phyloP scores from a whole-genome alignment of 2,797 vertebrate genomes.

The Arnoldichthys spilopterus region DNA sequence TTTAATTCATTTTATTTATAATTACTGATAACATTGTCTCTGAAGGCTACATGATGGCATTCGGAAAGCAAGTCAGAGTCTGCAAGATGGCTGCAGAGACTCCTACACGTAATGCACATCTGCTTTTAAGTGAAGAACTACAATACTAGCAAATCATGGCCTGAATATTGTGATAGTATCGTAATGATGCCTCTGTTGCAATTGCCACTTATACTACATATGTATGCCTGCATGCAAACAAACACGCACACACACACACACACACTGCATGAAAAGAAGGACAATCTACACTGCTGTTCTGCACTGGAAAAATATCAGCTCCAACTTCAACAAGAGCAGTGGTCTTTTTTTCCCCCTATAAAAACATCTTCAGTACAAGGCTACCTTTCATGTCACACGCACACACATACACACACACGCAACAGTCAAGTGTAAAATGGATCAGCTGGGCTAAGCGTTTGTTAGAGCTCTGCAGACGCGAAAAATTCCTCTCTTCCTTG shows the following conservation, averaged over 20 bases:
- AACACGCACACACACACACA: constrained; percentile 21
- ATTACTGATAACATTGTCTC: too few relatives aligned
- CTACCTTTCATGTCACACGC: constrained; percentile 56
- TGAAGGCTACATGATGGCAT: too few relatives aligned
- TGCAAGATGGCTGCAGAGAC: too few relatives aligned
- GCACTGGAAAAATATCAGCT: constrained; percentile 58
- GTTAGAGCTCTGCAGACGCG: constrained; percentile 42
- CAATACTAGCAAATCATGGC: too few relatives aligned
- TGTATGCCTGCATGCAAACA: background rate
- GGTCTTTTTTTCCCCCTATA: constrained; percentile 44
- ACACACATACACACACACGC: constrained; percentile 30
- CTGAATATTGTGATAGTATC: too few relatives aligned
- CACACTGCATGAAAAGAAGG: constrained; percentile 31
- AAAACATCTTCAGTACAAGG: constrained; percentile 59
- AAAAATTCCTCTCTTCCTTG: constrained; percentile 43
- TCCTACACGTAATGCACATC: too few relatives aligned
- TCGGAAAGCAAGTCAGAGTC: too few relatives aligned
- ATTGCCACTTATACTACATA: too few relatives aligned
- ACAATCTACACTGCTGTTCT: constrained; percentile 30
- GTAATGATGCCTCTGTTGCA: too few relatives aligned
- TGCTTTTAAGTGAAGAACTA: too few relatives aligned
- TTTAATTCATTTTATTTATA: too few relatives aligned
- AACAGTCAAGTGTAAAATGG: constrained; percentile 54
- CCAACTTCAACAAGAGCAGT: constrained; percentile 52
- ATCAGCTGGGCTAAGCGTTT: constrained; percentile 52